Conservation (phyloP, 2,113 vertebrate species). For the Gallinago jamesoni region DNA sequence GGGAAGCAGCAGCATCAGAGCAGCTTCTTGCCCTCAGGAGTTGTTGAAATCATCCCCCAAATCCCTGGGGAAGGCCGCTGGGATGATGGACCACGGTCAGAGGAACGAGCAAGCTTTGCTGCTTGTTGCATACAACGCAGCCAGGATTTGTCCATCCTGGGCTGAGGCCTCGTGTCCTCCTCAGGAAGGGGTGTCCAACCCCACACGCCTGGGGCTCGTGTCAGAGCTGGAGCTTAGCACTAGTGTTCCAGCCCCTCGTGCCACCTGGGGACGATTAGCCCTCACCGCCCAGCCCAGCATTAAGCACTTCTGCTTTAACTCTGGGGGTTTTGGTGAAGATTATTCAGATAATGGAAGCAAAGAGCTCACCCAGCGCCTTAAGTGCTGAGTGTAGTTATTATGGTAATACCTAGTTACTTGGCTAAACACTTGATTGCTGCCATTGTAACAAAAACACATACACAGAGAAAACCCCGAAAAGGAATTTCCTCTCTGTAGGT, state of each 20-base stretch:
- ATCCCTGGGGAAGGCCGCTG: neutral
- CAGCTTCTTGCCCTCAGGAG: neutral
- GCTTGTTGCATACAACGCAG: too few relatives aligned
- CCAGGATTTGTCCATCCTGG: neutral
- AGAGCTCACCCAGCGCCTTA: neutral
- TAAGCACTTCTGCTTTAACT: neutral
- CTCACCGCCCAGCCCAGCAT: rapidly evolving
- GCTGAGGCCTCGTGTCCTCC: neutral
- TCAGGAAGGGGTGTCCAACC: neutral
- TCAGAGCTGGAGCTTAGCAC: neutral
- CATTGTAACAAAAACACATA: neutral
- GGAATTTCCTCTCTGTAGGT: neutral
- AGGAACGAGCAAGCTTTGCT: neutral
- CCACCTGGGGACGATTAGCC: neutral
- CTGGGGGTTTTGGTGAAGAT: neutral
- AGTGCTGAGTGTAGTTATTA: neutral
- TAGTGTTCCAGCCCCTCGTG: neutral
- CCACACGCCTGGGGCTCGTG: rapidly evolving
- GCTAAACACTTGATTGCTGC: conserved; percentile 5
- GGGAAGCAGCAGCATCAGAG: neutral
- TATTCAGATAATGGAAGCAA: neutral
- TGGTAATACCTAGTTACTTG: neutral
- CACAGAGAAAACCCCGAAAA: neutral
- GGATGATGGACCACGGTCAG: neutral
- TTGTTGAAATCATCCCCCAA: neutral